phyloP scores from a whole-genome alignment of 2,113 vertebrate genomes.

The Phaethon lepturus region DNA sequence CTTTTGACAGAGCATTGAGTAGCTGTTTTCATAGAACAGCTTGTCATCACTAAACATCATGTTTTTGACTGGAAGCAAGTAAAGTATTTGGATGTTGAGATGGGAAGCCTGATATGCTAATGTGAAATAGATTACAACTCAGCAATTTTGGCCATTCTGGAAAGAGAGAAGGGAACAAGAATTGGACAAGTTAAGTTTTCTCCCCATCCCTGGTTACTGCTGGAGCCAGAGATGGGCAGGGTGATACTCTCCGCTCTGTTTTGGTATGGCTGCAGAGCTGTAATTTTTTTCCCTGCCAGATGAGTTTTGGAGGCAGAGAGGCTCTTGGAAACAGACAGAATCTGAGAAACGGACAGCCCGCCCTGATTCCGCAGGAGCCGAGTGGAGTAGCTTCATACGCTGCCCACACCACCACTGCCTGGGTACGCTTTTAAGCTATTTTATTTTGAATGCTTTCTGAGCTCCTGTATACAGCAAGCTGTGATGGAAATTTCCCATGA shows the following conservation, averaged over 20 bases:
- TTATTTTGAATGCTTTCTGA: neutral
- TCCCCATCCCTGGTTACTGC: neutral
- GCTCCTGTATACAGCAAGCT: neutral
- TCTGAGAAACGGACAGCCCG: neutral
- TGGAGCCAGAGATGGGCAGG: neutral
- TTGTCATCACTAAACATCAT: neutral
- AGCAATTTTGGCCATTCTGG: neutral
- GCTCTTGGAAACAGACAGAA: neutral
- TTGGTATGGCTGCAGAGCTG: neutral
- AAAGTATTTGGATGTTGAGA: neutral
- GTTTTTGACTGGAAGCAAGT: neutral
- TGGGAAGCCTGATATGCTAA: rapidly evolving
- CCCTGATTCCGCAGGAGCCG: neutral
- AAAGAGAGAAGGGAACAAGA: neutral
- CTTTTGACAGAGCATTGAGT: neutral
- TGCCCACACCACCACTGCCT: rapidly evolving
- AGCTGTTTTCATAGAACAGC: neutral
- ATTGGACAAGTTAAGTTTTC: neutral
- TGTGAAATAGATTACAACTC: neutral
- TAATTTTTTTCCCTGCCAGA: neutral
- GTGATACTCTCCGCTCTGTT: rapidly evolving
- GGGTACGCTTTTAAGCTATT: neutral
- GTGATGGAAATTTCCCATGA: neutral
- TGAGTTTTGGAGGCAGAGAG: neutral
- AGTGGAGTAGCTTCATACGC: neutral